Evolutionary conservation across 2,797 vertebrate species (phyloP), one percentile per base, ranked within the genome.

Genomic region (Anguilla pacifica): DNA sequence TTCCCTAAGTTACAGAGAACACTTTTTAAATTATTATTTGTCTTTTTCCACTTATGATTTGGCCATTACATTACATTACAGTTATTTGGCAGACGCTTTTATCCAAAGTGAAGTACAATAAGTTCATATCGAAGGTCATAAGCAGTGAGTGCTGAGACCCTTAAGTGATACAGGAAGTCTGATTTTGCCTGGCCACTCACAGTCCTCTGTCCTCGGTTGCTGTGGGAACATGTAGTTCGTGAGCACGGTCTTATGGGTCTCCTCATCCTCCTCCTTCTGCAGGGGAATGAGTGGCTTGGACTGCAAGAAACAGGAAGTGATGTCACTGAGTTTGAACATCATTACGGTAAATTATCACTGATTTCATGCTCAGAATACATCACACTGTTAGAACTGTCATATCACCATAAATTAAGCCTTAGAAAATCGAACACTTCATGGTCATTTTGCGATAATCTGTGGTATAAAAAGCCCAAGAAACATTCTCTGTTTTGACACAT

Each of bases 211-310:
- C 89, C 97, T 95, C 90, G 96, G 97, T 84, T 99, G 98, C 93
- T 99, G 98, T 2, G 98, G 98, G 92, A 99, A 99, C 98, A 99
- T 99, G 94, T 99, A 99, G 96, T 99, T 99, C 88, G 98, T 99
- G 92, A 99, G 97, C 88, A 99, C 97, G 0, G 96, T 97, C 94
- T 97, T 98, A 92, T 97, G 96, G 0, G 97, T 97, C 90, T 98
- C 97, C 57, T 95, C 95, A 91, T 98, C 97, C 91, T 96, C 97
- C 94, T 99, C 98, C 93, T 99, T 99, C 96, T 99, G 98, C 91
- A 99, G 97, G 46, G 98, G 98, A 94, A 99, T 99, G 90, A 99
- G 96, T 35, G 98, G 97, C 96, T 99, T 99, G 15, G 98, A 99
- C 98, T 99, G 88, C 87, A 91, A 72, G 82, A 77, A 35, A 90